These are phyloP conservation scores for Dynastes grantii DNA, from an alignment of 2,888 invertebrate genomes.

Conservation along the genomic window DNA sequence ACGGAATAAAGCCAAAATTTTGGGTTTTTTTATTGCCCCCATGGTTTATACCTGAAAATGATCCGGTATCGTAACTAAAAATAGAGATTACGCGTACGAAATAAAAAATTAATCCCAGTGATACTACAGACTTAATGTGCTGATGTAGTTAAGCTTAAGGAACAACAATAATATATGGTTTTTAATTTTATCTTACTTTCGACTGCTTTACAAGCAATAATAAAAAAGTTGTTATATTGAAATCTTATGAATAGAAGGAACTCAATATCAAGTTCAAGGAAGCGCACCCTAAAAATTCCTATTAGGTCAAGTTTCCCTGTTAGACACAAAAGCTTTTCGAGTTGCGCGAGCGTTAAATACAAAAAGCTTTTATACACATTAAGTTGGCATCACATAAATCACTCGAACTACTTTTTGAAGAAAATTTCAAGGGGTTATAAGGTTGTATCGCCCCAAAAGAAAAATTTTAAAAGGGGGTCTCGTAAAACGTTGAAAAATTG, in stretches of 20 bases:
- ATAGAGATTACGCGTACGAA: too few relatives aligned
- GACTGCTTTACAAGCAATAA: too few relatives aligned
- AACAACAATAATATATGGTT: too few relatives aligned
- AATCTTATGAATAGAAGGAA: background rate
- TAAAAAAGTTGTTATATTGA: background rate
- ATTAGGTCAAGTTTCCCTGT: constrained; percentile 17
- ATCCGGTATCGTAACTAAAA: too few relatives aligned
- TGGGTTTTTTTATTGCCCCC: constrained; percentile 32
- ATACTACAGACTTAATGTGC: too few relatives aligned
- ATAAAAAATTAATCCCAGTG: too few relatives aligned
- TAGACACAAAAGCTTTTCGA: constrained; percentile 17
- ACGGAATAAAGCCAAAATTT: constrained; percentile 25
- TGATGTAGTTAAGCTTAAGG: too few relatives aligned
- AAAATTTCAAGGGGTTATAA: constrained; percentile 5
- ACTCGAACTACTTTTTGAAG: constrained; percentile 21
- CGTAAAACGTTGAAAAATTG: constrained; percentile 16
- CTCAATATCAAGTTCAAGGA: background rate
- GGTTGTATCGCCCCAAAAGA: too few relatives aligned
- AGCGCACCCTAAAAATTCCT: constrained; percentile 6
- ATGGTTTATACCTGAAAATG: background rate
- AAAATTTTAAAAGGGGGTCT: background rate
- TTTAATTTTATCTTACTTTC: too few relatives aligned
- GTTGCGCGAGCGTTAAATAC: background rate
- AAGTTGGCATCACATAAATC: constrained; percentile 23
- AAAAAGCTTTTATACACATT: constrained; percentile 16